Conservation (phyloP, 2,797 vertebrate species). For the Syndactyla subalaris region DNA sequence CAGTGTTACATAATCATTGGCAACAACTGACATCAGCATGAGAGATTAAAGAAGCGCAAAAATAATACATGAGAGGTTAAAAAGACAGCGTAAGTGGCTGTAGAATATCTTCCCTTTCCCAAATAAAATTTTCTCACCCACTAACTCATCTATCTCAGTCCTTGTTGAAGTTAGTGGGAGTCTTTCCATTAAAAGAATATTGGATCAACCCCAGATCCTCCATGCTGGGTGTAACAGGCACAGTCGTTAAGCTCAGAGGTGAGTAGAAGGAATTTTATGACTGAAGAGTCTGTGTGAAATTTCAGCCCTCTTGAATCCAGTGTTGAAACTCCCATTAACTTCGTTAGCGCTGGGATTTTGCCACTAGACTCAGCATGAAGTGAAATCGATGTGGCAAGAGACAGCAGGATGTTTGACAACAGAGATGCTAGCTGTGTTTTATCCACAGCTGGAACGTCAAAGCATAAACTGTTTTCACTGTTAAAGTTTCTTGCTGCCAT, state of each 20-base stretch:
- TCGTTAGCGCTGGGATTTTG: conserved; percentile 9
- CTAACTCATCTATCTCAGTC: neutral
- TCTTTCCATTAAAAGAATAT: conserved; percentile 23
- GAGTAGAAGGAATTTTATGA: conserved; percentile 13
- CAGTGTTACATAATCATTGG: neutral
- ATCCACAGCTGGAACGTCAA: neutral
- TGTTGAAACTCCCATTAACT: conserved; percentile 17
- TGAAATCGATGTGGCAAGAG: neutral
- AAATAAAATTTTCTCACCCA: neutral
- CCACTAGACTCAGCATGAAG: neutral
- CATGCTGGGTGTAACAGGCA: neutral
- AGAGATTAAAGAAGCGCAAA: neutral
- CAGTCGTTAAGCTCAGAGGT: conserved; percentile 54
- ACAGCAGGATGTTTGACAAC: neutral
- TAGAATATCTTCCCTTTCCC: neutral
- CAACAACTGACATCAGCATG: neutral
- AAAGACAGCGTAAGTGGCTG: neutral
- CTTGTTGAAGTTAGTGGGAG: conserved; percentile 36
- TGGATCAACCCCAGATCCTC: conserved; percentile 16
- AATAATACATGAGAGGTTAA: neutral
- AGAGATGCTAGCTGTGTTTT: neutral
- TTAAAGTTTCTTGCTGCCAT: neutral
- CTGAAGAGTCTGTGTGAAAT: neutral
- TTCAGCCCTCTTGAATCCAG: neutral
- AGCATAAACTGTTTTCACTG: neutral